Percentiles rank a stretch among this genome's conserved stretches.
phyloP scores from a whole-genome alignment of 2,113 vertebrate species.

The Anhinga rufa region DNA sequence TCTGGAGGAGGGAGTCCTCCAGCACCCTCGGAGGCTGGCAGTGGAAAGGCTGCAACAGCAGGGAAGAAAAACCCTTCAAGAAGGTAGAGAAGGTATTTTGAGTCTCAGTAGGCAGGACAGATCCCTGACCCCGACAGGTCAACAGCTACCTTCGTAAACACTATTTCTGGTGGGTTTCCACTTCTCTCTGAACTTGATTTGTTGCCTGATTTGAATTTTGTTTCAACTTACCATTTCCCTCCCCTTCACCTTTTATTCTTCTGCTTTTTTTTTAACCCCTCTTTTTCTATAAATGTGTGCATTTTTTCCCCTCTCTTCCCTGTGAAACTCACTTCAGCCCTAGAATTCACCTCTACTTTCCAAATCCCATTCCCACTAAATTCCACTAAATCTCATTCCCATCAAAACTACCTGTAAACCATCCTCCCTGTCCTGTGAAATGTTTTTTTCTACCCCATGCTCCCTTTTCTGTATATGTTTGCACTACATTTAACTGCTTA shows the following conservation, averaged over 20 bases:
- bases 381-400: neutral
- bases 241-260: neutral
- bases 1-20: neutral
- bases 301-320: neutral
- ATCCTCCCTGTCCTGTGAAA: neutral
- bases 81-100: neutral
- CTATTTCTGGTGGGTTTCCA: neutral
- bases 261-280: neutral
- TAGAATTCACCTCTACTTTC: neutral
- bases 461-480: neutral
- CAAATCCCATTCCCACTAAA: neutral
- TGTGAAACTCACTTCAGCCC: neutral
- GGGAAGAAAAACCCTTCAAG: neutral
- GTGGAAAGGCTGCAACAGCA: no score
- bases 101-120: neutral
- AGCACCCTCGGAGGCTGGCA: neutral
- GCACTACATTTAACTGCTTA: neutral
- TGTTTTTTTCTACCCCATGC: fast-evolving
- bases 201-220: neutral
- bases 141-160: neutral
- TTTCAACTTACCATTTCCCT: neutral
- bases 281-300: neutral
- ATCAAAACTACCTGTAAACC: neutral
- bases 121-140: neutral
- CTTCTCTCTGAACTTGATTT: neutral